phyloP scores from a whole-genome alignment of 2,113 vertebrate species.

The Carettochelys insculpta region DNA sequence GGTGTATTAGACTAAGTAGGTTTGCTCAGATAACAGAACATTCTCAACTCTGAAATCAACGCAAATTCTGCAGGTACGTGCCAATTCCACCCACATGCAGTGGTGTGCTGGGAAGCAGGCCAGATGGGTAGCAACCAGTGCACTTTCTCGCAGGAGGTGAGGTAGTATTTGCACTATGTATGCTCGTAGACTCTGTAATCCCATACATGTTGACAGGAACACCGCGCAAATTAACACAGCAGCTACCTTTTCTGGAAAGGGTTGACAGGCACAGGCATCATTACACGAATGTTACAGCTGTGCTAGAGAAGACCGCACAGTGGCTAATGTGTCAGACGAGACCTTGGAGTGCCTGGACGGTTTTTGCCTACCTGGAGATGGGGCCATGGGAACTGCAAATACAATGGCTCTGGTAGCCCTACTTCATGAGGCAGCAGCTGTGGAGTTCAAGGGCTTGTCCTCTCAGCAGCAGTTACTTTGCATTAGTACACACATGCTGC shows the following conservation, averaged over 20 bases:
- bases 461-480: fast-evolving
- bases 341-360: fast-evolving
- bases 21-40: background rate
- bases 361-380: background rate
- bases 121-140: background rate
- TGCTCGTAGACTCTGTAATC: background rate
- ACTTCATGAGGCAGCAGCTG: background rate
- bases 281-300: fast-evolving
- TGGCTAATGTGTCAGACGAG: background rate
- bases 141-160: background rate
- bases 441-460: background rate
- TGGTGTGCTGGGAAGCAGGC: background rate
- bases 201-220: fast-evolving
- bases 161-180: background rate
- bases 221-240: background rate
- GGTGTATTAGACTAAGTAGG: background rate
- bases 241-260: background rate
- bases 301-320: background rate
- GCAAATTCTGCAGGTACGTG: background rate
- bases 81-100: background rate
- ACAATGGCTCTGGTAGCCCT: background rate
- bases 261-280: fast-evolving
- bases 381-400: background rate
- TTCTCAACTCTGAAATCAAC: background rate
- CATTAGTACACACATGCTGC: background rate